Evolutionary conservation across 1,140 invertebrate species (phyloP), one percentile per base, ranked within the genome.

Genomic region (Eumeta japonica): DNA sequence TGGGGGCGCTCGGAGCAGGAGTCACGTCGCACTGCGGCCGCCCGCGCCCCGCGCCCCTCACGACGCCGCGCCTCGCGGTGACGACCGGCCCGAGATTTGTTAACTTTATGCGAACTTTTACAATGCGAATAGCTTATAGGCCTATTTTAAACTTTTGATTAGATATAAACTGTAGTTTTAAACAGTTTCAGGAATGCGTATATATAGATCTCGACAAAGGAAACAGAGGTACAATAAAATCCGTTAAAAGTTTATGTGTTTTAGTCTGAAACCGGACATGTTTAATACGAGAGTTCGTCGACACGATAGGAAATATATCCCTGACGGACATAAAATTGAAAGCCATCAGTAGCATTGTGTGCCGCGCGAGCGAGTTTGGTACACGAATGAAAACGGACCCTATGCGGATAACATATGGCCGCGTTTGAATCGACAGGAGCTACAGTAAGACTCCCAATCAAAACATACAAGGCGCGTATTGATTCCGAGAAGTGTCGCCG

Each of bases 401-500:
- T n/a, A n/a, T 7, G 7, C 20, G 7, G 7, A 24, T 24, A 7
- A 7, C 28, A 37, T 58, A 62, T 51, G 56, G 53, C 49, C 45
- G 41, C 39, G 41, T 56, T 58, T 57, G 48, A 44, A 48, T 52
- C 52, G 51, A n/a, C n/a, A n/a, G n/a, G n/a, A 37, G 36, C 35
- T 30, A 36, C 24, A 17, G 36, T 43, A 46, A 44, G 53, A 45
- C 46, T 64, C 57, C 63, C 65, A 72, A 70, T 74, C 70, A 74
- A 74, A 74, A 74, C 70, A 74, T 74, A 72, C 66, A 68, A 68
- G 63, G 58, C 70, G 65, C 63, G 66, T 74, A 74, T 74, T 74
- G 70, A 74, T 74, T 74, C 70, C 63, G 62, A 74, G 70, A 74
- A 74, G 70, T 74, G 70, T 74, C 70, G 70, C 64, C 71, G 70